phyloP scores from a whole-genome alignment of 2,797 vertebrate genomes.

The Ptychobarbus kaznakovi region DNA sequence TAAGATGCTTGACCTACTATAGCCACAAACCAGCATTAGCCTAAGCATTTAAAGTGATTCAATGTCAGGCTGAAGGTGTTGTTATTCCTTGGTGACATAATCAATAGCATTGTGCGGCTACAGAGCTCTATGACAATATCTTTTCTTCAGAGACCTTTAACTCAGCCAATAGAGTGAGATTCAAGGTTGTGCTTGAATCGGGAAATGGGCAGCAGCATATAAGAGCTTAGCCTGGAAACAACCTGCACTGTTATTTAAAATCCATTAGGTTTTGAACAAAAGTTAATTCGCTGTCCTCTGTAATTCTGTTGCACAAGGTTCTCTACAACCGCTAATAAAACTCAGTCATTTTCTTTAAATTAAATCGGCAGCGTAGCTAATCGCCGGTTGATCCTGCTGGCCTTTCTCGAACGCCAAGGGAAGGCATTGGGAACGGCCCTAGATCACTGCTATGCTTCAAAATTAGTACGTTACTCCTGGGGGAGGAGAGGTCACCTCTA shows the following conservation, averaged over 20 bases:
- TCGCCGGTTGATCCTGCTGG: slow-evolving; percentile 35
- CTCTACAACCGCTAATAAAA: neutral
- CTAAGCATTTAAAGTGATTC: neutral
- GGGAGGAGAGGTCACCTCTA: slow-evolving; percentile 71
- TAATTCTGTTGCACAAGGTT: neutral
- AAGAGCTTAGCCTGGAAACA: neutral
- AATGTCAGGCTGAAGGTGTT: slow-evolving; percentile 13
- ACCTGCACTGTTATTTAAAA: neutral
- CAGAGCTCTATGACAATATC: neutral
- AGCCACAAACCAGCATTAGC: neutral
- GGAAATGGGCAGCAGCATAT: neutral
- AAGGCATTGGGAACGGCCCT: slow-evolving; percentile 42
- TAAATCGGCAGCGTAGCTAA: slow-evolving; percentile 42
- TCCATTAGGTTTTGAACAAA: neutral
- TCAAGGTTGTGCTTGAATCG: slow-evolving; percentile 41
- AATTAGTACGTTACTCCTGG: slow-evolving; percentile 66
- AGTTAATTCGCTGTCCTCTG: neutral
- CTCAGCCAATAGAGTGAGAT: slow-evolving; percentile 1
- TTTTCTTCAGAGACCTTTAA: neutral
- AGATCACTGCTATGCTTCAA: slow-evolving; percentile 64
- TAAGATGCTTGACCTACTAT: slow-evolving; percentile 16
- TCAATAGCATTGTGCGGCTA: neutral
- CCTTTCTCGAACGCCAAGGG: slow-evolving; percentile 42
- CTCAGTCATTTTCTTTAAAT: slow-evolving; percentile 35
- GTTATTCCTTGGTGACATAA: slow-evolving; percentile 39